These are phyloP conservation scores for Prostheceraeus crozeri DNA, from an alignment of 2,888 invertebrate species.

Conservation along the genomic window DNA sequence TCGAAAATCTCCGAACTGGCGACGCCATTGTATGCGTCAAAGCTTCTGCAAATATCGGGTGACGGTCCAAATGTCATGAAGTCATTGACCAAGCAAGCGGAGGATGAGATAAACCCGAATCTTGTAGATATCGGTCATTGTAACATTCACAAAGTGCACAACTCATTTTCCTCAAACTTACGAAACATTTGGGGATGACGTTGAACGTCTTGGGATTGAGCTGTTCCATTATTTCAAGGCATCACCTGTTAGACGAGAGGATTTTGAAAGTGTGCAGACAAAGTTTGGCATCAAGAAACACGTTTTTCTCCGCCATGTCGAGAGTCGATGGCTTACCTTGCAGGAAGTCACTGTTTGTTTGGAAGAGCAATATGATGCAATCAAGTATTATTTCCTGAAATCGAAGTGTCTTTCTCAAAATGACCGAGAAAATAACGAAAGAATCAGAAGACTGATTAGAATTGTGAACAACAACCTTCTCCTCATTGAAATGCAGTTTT, in stretches of 20 bases:
- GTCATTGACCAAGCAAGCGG: neutral
- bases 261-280: slow-evolving; percentile 4
- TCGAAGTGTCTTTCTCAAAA: neutral
- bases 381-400: neutral
- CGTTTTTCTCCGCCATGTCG: slow-evolving; percentile 14
- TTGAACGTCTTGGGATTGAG: slow-evolving; percentile 12
- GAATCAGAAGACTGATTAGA: neutral
- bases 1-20: neutral
- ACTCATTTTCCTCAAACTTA: neutral
- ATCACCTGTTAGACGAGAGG: slow-evolving; percentile 19
- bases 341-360: neutral
- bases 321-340: slow-evolving; percentile 15
- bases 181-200: slow-evolving; percentile 2
- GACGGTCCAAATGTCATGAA: slow-evolving; percentile 16
- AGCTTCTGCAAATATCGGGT: slow-evolving; percentile 14
- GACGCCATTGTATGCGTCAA: neutral
- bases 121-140: neutral
- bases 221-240: neutral
- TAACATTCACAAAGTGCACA: slow-evolving; percentile 19
- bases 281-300: slow-evolving; percentile 12
- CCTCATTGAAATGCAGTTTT: slow-evolving; percentile 12
- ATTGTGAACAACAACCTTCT: slow-evolving; percentile 11
- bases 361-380: slow-evolving; percentile 16
- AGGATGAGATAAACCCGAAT: neutral
- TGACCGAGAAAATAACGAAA: slow-evolving; percentile 1